Percentiles rank a stretch among this genome's conserved stretches.
phyloP scores from a whole-genome alignment of 2,888 invertebrate genomes.

The Lathronympha strigana region DNA sequence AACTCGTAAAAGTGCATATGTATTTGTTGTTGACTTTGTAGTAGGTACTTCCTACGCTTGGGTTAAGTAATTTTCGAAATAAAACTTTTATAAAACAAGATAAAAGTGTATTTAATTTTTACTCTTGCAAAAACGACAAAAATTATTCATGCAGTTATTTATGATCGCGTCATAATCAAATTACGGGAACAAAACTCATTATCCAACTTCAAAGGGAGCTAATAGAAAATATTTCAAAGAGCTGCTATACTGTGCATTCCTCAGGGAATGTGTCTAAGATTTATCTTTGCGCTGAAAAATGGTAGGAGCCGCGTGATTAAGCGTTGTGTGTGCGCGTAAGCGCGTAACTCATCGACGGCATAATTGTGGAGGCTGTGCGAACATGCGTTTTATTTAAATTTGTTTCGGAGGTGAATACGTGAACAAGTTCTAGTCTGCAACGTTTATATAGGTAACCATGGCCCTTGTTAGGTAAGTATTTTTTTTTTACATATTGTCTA shows the following conservation, averaged over 20 bases:
- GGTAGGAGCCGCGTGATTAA: slow-evolving; percentile 61
- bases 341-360: slow-evolving; percentile 57
- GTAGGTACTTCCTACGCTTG: not conserved
- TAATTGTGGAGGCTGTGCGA: slow-evolving; percentile 45
- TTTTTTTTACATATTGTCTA: no score
- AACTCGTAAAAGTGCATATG: not conserved
- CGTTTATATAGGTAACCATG: not conserved
- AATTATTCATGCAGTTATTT: slow-evolving; percentile 37
- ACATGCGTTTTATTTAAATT: slow-evolving; percentile 4
- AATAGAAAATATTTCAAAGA: slow-evolving; percentile 60
- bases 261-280: slow-evolving; percentile 57
- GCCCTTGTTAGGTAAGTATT: not conserved
- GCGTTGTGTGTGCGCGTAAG: slow-evolving; percentile 54
- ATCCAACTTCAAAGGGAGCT: slow-evolving; percentile 49
- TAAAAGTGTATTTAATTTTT: no score
- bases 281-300: slow-evolving; percentile 68
- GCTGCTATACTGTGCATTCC: slow-evolving; percentile 50
- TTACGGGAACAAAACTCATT: slow-evolving; percentile 52
- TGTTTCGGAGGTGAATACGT: slow-evolving; percentile 7
- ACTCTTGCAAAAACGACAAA: slow-evolving; percentile 12
- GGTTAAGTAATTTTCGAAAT: not conserved
- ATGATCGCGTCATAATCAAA: slow-evolving; percentile 35
- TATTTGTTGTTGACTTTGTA: not conserved
- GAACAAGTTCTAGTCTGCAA: not conserved
- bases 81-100: not conserved